A percentile compares a stretch with the other conserved stretches of the same genome.
Conservation (phyloP, 2,797 vertebrate species). For the Stomatorhinus walkeri region DNA sequence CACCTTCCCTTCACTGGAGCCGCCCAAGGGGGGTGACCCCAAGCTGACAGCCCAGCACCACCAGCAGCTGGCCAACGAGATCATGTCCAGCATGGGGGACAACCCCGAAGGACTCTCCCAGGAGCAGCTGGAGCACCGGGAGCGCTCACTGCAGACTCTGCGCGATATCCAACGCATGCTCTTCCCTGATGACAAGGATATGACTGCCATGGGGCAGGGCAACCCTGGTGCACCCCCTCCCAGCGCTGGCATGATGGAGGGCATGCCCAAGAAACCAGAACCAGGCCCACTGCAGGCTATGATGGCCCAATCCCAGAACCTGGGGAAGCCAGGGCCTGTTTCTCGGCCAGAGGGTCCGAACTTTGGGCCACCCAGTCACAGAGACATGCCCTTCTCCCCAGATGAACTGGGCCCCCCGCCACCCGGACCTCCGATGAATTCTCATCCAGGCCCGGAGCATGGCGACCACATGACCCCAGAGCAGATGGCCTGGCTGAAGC, state of each 20-base stretch:
- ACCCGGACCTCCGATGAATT: constrained; percentile 72
- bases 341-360: constrained; percentile 84
- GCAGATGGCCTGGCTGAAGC: constrained; percentile 94
- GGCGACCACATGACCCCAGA: constrained; percentile 97
- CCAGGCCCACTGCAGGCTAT: constrained; percentile 92
- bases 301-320: constrained; percentile 97
- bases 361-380: constrained; percentile 83
- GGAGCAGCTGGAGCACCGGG: constrained; percentile 76
- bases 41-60: constrained; percentile 45
- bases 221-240: constrained; percentile 51
- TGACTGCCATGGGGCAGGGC: constrained; percentile 56
- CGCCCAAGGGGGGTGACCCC: constrained; percentile 40
- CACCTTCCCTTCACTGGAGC: constrained; percentile 58
- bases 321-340: constrained; percentile 80
- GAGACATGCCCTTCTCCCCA: constrained; percentile 90
- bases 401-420: constrained; percentile 91
- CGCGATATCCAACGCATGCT: constrained; percentile 98
- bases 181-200: constrained; percentile 87
- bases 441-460: constrained; percentile 74
- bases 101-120: constrained; percentile 95
- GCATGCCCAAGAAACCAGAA: constrained; percentile 73
- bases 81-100: constrained; percentile 79
- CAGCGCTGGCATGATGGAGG: constrained; percentile 60
- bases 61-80: constrained; percentile 76
- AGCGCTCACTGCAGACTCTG: constrained; percentile 73